phyloP scores from a whole-genome alignment of 23 tunicate genomes.

The Pegea sp. region DNA sequence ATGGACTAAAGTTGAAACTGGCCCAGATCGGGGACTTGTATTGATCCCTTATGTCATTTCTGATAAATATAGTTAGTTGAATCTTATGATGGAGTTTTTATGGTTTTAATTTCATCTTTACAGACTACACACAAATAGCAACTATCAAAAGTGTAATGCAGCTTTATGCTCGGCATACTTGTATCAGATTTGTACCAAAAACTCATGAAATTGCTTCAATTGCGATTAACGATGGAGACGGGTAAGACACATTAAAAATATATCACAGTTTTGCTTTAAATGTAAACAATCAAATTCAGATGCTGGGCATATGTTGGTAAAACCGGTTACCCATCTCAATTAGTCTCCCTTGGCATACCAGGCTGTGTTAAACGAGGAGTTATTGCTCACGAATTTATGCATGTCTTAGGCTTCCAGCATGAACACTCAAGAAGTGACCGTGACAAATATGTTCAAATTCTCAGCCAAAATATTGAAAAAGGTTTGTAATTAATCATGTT shows the following conservation, averaged over 20 bases:
- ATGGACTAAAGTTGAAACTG: conserved; percentile 50
- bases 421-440: conserved; percentile 98
- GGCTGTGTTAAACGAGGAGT: conserved; percentile 83
- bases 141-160: conserved; percentile 66
- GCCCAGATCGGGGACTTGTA: conserved; percentile 46
- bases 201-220: conserved; percentile 37
- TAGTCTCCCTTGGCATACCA: conserved; percentile 82
- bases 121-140: conserved; percentile 42
- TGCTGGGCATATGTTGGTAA: conserved; percentile 95
- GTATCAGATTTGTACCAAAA: conserved; percentile 71
- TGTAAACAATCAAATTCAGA: conserved; percentile 8
- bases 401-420: conserved; percentile 96
- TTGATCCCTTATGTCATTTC: conserved; percentile 70
- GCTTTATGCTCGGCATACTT: conserved; percentile 44
- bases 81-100: not conserved
- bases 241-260: conserved; percentile 12
- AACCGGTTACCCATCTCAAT: conserved; percentile 69
- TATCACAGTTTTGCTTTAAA: not conserved
- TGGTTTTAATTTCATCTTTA: not conserved
- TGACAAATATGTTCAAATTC: conserved; percentile 66
- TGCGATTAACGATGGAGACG: conserved; percentile 35
- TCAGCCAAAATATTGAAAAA: conserved; percentile 48
- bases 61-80: conserved; percentile 60
- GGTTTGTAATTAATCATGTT: conserved; percentile 5
- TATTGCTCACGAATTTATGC: conserved; percentile 87